A percentile compares a stretch with the other conserved stretches of the same genome.
Evolutionary conservation across 2,797 vertebrate genomes (phyloP).

Genomic region (Eulemur mongoz): DNA sequence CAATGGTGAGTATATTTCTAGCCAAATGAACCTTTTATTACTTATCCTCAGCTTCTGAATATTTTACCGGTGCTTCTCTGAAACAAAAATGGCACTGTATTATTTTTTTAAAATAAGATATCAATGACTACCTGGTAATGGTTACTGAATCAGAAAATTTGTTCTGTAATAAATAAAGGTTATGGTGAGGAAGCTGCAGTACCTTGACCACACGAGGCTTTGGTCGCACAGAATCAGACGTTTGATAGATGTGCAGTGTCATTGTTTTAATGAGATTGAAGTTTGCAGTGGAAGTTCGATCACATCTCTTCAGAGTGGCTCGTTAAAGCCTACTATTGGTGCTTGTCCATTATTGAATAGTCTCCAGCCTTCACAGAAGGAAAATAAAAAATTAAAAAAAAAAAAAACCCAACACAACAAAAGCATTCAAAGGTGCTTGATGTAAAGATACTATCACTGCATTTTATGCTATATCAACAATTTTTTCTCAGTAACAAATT

Average conservation of each 20-base stretch:
- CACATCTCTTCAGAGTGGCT: background rate
- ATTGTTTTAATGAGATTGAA: slow-evolving; percentile 24
- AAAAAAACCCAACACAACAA: background rate
- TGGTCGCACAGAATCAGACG: background rate
- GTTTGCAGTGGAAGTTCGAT: background rate
- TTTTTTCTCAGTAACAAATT: background rate
- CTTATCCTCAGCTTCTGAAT: background rate
- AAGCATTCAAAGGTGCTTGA: background rate
- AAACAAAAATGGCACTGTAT: background rate
- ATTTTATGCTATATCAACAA: background rate
- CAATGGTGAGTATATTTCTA: slow-evolving; percentile 46
- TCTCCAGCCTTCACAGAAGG: background rate
- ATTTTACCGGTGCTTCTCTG: slow-evolving; percentile 22
- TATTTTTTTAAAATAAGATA: background rate
- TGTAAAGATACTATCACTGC: background rate
- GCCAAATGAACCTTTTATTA: slow-evolving; percentile 13
- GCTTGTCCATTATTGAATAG: background rate
- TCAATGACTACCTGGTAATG: background rate
- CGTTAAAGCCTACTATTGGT: background rate
- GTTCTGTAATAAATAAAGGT: background rate
- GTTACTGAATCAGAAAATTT: slow-evolving; percentile 35
- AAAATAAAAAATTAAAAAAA: background rate
- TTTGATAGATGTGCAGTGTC: background rate
- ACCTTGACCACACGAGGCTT: background rate
- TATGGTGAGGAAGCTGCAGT: background rate